A percentile compares a stretch with the other conserved stretches of the same genome.
Conservation (phyloP, 2,797 vertebrate species). For the Danio aesculapii region DNA sequence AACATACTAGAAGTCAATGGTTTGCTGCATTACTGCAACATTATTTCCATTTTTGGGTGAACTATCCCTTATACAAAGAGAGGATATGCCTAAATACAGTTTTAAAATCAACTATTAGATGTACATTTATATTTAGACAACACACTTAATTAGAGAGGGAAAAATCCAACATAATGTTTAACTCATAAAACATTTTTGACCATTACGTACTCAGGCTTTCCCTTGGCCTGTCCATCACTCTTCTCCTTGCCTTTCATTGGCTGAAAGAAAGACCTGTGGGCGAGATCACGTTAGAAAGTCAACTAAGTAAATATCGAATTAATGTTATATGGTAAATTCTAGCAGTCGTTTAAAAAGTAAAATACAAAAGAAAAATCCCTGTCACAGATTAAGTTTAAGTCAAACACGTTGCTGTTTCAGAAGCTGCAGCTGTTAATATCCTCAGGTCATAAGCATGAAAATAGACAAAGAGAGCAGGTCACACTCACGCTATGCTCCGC, state of each 20-base stretch:
- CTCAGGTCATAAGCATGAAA: not conserved
- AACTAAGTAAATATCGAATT: not conserved
- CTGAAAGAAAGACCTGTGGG: slow-evolving; percentile 80
- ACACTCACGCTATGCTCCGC: slow-evolving; percentile 83
- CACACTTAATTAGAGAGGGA: not conserved
- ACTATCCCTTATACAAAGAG: not conserved
- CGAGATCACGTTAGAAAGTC: not conserved
- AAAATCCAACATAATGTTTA: not conserved
- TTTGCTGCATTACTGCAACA: too few relatives aligned
- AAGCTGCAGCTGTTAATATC: not conserved
- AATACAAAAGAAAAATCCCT: not conserved
- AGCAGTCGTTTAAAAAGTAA: not conserved
- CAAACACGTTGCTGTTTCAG: not conserved
- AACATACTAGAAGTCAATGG: too few relatives aligned
- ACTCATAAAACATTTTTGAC: not conserved
- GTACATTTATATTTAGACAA: not conserved
- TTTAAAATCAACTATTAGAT: not conserved
- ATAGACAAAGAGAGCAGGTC: not conserved
- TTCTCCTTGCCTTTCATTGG: slow-evolving; percentile 73
- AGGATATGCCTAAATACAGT: not conserved
- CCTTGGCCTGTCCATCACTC: slow-evolving; percentile 64
- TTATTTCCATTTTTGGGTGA: too few relatives aligned
- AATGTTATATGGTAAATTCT: not conserved
- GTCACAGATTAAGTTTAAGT: not conserved
- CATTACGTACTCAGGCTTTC: slow-evolving; percentile 69